Percentiles rank a stretch among this genome's conserved stretches.
phyloP scores from a whole-genome alignment of 2,113 vertebrate species.

The Echinops telfairi region DNA sequence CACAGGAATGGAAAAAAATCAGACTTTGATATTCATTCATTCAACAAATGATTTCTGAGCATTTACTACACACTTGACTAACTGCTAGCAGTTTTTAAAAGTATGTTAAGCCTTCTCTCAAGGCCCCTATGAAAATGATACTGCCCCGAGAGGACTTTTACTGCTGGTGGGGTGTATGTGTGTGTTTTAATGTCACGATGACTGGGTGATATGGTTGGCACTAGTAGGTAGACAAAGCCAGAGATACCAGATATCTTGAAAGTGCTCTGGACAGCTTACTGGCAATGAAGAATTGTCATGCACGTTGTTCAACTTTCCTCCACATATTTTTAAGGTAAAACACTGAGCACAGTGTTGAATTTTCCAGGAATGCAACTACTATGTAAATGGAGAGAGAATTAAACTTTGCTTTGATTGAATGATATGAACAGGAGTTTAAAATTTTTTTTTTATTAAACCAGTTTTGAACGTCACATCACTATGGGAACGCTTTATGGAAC shows the following conservation, averaged over 20 bases:
- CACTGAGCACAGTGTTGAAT: neutral
- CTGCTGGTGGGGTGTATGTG: neutral
- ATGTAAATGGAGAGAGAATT: too few species aligned
- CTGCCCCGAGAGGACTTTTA: neutral
- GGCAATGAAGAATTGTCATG: neutral
- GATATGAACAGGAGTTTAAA: neutral
- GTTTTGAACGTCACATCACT: neutral
- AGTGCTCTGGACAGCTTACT: neutral
- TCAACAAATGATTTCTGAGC: constrained; percentile 17
- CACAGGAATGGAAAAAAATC: constrained; percentile 17
- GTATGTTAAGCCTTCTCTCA: neutral
- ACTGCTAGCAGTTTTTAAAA: constrained; percentile 26
- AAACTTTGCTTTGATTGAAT: neutral
- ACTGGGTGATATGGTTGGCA: neutral
- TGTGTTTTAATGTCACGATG: neutral
- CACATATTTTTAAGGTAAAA: too few species aligned
- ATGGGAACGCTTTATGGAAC: neutral
- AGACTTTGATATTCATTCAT: neutral
- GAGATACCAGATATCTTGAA: neutral
- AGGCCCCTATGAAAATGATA: neutral
- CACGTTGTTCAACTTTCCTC: constrained; percentile 5
- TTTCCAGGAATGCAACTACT: neutral
- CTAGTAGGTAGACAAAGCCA: neutral
- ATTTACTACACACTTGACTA: neutral
- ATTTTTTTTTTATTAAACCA: too few species aligned